These are phyloP conservation scores for Cossypha dichroa DNA, from an alignment of 2,797 vertebrate genomes.

Conservation along the genomic window DNA sequence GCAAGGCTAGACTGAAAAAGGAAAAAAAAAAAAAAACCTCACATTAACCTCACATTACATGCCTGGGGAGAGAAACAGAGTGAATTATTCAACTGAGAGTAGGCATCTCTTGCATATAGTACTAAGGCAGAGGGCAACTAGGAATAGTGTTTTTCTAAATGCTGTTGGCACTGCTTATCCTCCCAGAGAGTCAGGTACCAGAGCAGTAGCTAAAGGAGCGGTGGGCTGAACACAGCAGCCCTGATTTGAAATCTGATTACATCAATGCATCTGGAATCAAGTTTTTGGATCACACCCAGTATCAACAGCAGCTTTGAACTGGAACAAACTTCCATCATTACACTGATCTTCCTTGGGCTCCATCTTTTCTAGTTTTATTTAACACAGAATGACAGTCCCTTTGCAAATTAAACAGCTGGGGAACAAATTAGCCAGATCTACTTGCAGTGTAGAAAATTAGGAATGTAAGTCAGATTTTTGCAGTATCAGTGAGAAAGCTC, in stretches of 20 bases:
- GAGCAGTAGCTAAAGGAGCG: not conserved
- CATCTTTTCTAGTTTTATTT: not conserved
- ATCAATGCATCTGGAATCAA: not conserved
- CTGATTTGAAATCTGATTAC: not conserved
- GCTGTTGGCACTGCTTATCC: not conserved
- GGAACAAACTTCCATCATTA: not conserved
- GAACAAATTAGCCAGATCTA: slow-evolving; percentile 5
- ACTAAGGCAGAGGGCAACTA: not conserved
- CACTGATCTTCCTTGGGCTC: not conserved
- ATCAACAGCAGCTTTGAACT: slow-evolving; percentile 5
- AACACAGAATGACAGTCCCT: not conserved
- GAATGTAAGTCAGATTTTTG: not conserved
- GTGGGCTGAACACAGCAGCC: not conserved
- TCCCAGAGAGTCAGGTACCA: not conserved
- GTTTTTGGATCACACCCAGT: not conserved
- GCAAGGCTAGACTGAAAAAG: not conserved
- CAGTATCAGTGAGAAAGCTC: not conserved
- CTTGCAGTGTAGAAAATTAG: not conserved
- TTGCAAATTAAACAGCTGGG: slow-evolving; percentile 3
- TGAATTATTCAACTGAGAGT: not conserved
- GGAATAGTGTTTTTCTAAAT: not conserved
- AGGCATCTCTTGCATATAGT: accelerated
- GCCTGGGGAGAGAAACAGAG: not conserved
- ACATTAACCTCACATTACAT: not conserved
- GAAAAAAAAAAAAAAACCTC: too few species aligned